Evolutionary conservation across 1,140 invertebrate genomes (phyloP), one percentile per base, ranked within the genome.

Genomic region (Leguminivora glycinivorella): DNA sequence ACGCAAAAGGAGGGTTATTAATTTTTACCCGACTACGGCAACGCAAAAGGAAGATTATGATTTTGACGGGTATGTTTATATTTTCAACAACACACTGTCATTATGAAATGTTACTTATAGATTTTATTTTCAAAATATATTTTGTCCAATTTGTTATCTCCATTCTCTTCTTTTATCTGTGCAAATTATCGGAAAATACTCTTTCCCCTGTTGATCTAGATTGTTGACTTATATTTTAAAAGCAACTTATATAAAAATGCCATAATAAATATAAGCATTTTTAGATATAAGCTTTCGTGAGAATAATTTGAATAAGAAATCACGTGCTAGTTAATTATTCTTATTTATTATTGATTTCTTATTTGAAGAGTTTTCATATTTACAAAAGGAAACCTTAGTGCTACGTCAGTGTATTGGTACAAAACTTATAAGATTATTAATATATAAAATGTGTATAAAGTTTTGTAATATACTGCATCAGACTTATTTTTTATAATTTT

Each of bases 221-320:
- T 72, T 67, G 60, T 72, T 72, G 26, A 34, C 47, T 68, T 58
- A 67, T 34, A 56, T 68, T 72, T 26, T 69, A 60, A 67, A 63
- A 66, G 24, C 40, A 24, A 40, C 22, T 40, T 67, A 67, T 56
- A 56, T 72, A 72, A 79, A 80, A 85, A 90, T 89, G 89, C 89
- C 89, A 91, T 91, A 89, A 83, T 91, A 89, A 81, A 71, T 85
- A 56, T 91, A 89, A 89, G 87, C 71, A 79, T 73, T 75, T 73
- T 75, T 87, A 83, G 79, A 68, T 78, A 68, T 83, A 87, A 79
- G 79, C 68, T 70, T 56, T n/a, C 26, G 22, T 84, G 89, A 89
- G 87, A 85, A 83, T 85, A 71, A 83, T 88, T 91, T 89, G 87
- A 91, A 89, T 83, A 77, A 81, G 85, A 89, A 88, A 89, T 89